Percentiles rank a stretch among this genome's conserved stretches.
Conservation (phyloP, 2,113 vertebrate species). For the Tragulus kanchil region DNA sequence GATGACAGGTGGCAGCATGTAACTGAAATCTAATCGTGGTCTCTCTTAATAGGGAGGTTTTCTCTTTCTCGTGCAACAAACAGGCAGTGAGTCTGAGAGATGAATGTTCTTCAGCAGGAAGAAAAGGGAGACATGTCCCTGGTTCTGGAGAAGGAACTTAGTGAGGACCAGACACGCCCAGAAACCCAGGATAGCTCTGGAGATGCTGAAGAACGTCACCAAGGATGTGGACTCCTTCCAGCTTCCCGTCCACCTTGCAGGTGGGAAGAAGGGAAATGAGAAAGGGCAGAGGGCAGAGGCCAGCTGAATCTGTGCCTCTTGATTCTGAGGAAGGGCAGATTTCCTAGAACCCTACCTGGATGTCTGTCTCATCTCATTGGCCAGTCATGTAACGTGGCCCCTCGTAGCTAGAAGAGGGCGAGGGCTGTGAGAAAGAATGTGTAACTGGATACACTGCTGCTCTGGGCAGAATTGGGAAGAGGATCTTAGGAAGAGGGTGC, state of each 20-base stretch:
- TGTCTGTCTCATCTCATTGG: no score
- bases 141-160: background rate
- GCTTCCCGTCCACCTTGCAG: background rate
- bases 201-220: background rate
- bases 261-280: background rate
- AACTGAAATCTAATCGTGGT: background rate
- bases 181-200: background rate
- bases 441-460: background rate
- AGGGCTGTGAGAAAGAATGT: background rate
- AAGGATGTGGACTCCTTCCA: background rate
- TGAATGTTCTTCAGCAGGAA: background rate
- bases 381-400: fast-evolving
- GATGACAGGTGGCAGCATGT: no score
- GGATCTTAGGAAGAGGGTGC: background rate
- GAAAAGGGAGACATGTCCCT: background rate
- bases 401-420: background rate
- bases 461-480: background rate
- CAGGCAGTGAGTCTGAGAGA: background rate
- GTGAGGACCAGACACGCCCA: background rate
- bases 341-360: no score
- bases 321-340: background rate
- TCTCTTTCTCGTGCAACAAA: background rate
- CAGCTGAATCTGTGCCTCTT: no score
- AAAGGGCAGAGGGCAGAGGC: background rate
- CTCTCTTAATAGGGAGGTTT: background rate